Base-by-base conservation (phyloP, 2,888 invertebrate species). In the Drosophila limbata region DNA sequence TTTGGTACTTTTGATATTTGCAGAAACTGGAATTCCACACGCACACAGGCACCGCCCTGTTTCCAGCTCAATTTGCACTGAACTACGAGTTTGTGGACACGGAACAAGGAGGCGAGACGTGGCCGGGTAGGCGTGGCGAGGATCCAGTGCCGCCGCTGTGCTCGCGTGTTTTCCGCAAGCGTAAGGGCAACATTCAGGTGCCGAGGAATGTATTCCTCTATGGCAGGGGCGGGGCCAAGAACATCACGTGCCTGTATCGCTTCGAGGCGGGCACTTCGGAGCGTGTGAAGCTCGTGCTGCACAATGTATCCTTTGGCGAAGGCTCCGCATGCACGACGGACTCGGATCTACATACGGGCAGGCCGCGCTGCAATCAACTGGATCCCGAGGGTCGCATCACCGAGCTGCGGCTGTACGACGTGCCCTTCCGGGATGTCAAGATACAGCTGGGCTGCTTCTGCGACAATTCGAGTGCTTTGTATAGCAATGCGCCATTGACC, bases 21-120 rank as follows among this genome's bases (percentile, higher is more conserved):
- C 93, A 86, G 93, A 93, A 93, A 92, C 89, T 93, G 67, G 94
- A 94, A 88, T 95, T 95, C 92, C 92, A 94, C 93, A 93, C 94
- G 68, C 92, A 95, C 92, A 94, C 94, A 53, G 96, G 97, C 37
- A 97, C 97, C 1, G 96, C 96, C 2, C 94, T 97, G 13, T 96
- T 96, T 86, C 97, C 96, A 4, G 95, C 96, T 3, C 94, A 94
- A 9, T 96, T 96, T 90, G 93, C 94, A 57, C 91, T 96, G 51
- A 95, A 96, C 84, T 97, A 97, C 91, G 97, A 97, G 92, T 97
- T 97, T 90, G 95, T 97, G 21, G 96, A 97, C 90, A 97, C 97
- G 2, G 93, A 95, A 42, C 94, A 96, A 70, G 96, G 95, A 33
- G 96, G 96, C 13, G 95, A 94, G 67, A 93, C 94, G 9, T 94